phyloP scores from a whole-genome alignment of 2,797 vertebrate genomes.

The Capromys pilorides region DNA sequence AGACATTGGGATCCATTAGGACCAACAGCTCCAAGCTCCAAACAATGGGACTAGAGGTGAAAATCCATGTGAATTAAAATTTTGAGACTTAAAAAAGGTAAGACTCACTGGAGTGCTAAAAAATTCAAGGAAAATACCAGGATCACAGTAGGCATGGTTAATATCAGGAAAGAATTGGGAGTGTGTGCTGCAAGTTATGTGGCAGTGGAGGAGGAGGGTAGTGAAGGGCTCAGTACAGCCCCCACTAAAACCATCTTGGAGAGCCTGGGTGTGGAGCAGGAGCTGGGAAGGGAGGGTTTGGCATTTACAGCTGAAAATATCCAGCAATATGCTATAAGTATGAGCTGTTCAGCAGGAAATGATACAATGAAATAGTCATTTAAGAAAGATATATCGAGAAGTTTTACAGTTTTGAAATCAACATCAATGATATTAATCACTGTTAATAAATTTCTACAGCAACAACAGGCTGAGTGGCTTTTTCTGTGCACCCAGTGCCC shows the following conservation, averaged over 20 bases:
- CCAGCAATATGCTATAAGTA: not conserved
- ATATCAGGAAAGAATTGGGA: not conserved
- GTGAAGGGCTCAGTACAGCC: rapidly evolving
- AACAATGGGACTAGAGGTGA: no score
- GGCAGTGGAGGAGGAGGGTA: rapidly evolving
- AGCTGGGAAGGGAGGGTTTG: not conserved
- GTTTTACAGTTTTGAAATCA: not conserved
- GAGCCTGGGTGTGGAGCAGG: not conserved
- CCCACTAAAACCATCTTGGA: not conserved
- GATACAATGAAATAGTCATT: no score
- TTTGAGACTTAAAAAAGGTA: not conserved
- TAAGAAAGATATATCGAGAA: not conserved
- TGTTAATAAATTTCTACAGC: not conserved
- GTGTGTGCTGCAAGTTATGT: rapidly evolving
- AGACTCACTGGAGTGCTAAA: not conserved
- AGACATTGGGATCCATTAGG: rapidly evolving
- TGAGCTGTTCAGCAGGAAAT: not conserved
- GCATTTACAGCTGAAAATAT: not conserved
- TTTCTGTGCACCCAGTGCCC: no score
- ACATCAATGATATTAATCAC: not conserved
- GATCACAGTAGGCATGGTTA: not conserved
- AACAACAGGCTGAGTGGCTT: no score
- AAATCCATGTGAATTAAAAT: not conserved
- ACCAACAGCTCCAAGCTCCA: no score
- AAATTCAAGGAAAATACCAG: not conserved